Base-by-base conservation (phyloP, 2,113 vertebrate genomes). In the Rhodinocichla rosea region DNA sequence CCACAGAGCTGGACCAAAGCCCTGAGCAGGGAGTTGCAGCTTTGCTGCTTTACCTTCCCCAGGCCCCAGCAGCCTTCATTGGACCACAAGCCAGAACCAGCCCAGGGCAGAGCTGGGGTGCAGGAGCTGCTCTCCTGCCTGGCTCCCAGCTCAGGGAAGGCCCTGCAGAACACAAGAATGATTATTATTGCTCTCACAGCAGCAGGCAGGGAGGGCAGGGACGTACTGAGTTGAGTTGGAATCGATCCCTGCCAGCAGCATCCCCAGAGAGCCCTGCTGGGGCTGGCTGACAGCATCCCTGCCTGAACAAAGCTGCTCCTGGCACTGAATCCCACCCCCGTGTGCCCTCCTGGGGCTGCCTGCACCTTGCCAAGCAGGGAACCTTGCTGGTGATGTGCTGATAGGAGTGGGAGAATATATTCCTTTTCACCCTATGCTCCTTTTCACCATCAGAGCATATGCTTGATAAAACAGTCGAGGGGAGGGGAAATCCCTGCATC, bases 1-100 rank as follows among this genome's bases (percentile, higher is more conserved):
- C 11, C 1, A 2, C 73, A 62, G 79, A 78, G 56, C 28, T 15
- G 42, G 4, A 13, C 4, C 15, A 35, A 49, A 35, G 26, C 60
- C 50, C 57, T n/a, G 23, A 28, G 63, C 28, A 30, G 44, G 1
- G 3, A 45, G 15, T 2, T 75, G 21, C 39, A 84, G 65, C 62
- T 85, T 47, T 65, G 68, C 84, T 15, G n/a, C 15, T 73, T 37
- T 13, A 42, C 49, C 35, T 37, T 24, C 12, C 63, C 32, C 55
- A 60, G 17, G 19, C 13, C 2, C 49, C 42, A 9, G 57, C 30
- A 28, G 69, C 30, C 52, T 26, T 7, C 78, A 33, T 0, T 0
- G 0, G 49, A 32, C 10, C 42, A 40, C 17, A 7, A 9, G 9
- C 27, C 2, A 1, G 60, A 73, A 26, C 0, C 90, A 76, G 67